A percentile compares a stretch with the other conserved stretches of the same genome.
Evolutionary conservation across 1,140 invertebrate genomes (phyloP).

Genomic region (Eriosoma lanigerum): DNA sequence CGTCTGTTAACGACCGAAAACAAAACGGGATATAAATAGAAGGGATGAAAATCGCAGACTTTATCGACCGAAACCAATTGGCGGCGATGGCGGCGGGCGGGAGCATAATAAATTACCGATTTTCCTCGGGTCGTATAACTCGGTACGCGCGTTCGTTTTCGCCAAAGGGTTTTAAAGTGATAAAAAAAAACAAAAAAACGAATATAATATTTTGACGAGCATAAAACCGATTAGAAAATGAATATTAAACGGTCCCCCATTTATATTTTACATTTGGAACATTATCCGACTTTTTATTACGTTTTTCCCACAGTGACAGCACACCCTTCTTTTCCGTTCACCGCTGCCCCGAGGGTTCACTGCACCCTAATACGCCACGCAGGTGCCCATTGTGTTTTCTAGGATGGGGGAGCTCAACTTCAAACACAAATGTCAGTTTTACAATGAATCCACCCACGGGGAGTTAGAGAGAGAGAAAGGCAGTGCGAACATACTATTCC

Average conservation of each 20-base stretch:
- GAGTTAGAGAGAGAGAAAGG: no score
- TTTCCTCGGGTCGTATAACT: background rate
- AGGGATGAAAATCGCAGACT: background rate
- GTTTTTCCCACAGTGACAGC: slow-evolving; percentile 42
- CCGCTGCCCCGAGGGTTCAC: slow-evolving; percentile 20
- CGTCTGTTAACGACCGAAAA: no score
- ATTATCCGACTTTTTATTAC: slow-evolving; percentile 40
- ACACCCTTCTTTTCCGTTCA: background rate
- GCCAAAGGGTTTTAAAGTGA: background rate
- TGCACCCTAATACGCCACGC: slow-evolving; percentile 27
- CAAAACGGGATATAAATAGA: no score
- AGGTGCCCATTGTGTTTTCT: slow-evolving; percentile 41
- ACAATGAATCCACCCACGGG: slow-evolving; percentile 10
- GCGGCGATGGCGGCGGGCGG: background rate
- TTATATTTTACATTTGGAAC: background rate
- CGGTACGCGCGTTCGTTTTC: background rate
- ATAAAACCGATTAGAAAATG: background rate
- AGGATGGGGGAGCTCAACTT: slow-evolving; percentile 12
- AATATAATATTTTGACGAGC: background rate
- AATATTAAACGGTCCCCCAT: background rate
- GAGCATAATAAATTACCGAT: background rate
- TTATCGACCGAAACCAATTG: slow-evolving; percentile 35
- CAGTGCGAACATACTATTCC: no score
- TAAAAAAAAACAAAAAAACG: background rate
- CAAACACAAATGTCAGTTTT: background rate